These are phyloP conservation scores for Tachina lurida DNA, from an alignment of 2,888 invertebrate species.

Conservation along the genomic window DNA sequence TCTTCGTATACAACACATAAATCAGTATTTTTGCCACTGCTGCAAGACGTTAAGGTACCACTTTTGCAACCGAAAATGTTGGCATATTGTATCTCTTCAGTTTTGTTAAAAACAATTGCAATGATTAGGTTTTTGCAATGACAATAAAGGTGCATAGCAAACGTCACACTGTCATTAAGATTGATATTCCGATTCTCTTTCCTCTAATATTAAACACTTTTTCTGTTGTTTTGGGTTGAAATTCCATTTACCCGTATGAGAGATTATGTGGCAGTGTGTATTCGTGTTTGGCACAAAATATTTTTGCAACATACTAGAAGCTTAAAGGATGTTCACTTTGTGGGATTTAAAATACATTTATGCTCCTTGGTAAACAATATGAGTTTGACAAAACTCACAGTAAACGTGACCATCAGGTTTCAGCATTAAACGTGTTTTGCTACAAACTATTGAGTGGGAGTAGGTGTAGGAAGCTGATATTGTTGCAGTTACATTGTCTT, in stretches of 20 bases:
- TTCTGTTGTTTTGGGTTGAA: background rate
- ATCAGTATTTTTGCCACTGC: no score
- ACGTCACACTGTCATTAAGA: slow-evolving; percentile 9
- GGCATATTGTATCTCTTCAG: background rate
- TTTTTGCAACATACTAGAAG: background rate
- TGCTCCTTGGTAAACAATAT: background rate
- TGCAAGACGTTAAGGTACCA: no score
- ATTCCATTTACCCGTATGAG: background rate
- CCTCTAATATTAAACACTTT: background rate
- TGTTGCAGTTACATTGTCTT: background rate
- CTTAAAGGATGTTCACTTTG: slow-evolving; percentile 26
- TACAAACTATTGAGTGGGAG: background rate
- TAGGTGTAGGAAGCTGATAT: background rate
- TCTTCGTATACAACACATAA: no score
- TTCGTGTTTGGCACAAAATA: background rate
- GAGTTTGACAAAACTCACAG: background rate
- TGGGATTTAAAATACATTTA: background rate
- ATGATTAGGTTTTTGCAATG: slow-evolving; percentile 2
- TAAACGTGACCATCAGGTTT: slow-evolving; percentile 29
- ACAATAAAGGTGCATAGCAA: slow-evolving; percentile 7
- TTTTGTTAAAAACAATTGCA: slow-evolving; percentile 4
- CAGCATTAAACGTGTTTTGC: background rate
- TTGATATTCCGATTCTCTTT: slow-evolving; percentile 22
- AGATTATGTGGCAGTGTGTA: background rate
- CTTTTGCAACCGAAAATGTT: no score